These are phyloP conservation scores for Diorhabda carinulata DNA, from an alignment of 1,140 invertebrate species.

Conservation along the genomic window DNA sequence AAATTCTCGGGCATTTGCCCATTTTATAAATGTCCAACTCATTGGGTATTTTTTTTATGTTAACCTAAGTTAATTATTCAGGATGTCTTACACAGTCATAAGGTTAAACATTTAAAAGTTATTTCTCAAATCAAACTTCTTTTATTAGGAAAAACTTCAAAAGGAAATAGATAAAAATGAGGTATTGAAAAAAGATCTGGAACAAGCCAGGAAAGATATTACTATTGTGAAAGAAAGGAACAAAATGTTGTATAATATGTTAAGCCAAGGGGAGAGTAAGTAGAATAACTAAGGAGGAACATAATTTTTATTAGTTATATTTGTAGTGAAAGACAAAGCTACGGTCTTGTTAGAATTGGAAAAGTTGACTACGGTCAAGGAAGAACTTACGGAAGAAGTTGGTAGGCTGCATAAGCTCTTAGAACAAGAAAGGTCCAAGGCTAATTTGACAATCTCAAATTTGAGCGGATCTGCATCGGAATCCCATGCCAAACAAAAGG, in stretches of 20 bases:
- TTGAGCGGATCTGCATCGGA: neutral
- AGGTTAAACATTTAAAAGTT: neutral
- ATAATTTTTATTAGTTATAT: neutral
- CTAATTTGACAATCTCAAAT: conserved; percentile 41
- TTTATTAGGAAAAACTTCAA: conserved; percentile 61
- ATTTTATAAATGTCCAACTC: too few relatives aligned
- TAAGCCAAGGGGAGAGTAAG: conserved; percentile 77
- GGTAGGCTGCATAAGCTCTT: conserved; percentile 64
- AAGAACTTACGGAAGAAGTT: conserved; percentile 71
- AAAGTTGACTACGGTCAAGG: conserved; percentile 63
- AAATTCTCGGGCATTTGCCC: too few relatives aligned
- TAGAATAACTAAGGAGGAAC: conserved; percentile 21
- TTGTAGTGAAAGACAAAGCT: conserved; percentile 74
- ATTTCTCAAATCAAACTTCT: neutral
- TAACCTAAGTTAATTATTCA: too few relatives aligned
- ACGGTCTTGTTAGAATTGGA: conserved; percentile 72
- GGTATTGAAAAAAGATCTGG: conserved; percentile 58
- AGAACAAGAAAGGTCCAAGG: conserved; percentile 72
- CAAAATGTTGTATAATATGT: conserved; percentile 71
- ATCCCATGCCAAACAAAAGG: conserved; percentile 8
- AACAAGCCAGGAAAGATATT: conserved; percentile 62
- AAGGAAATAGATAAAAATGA: conserved; percentile 63
- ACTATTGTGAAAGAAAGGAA: conserved; percentile 71
- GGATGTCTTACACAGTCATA: neutral
- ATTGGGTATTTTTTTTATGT: too few relatives aligned